Evolutionary conservation across 2,113 vertebrate genomes (phyloP).

Genomic region (Colius striatus): DNA sequence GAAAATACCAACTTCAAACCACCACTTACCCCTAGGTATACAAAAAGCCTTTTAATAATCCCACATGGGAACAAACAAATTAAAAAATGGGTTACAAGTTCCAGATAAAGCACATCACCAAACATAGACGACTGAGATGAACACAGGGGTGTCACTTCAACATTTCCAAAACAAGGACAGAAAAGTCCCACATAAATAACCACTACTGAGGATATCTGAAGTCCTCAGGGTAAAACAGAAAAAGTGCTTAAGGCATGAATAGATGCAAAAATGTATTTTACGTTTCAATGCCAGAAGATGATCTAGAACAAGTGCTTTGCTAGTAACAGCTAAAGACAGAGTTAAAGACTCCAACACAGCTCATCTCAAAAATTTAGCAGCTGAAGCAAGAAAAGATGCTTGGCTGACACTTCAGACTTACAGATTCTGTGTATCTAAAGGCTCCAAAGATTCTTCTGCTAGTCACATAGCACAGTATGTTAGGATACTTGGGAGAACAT

Average conservation of each 20-base stretch:
- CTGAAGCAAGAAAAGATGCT: not conserved
- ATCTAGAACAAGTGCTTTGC: not conserved
- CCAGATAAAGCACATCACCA: not conserved
- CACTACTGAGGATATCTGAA: not conserved
- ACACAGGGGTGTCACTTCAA: not conserved
- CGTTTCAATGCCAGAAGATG: not conserved
- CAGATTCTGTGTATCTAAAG: rapidly evolving
- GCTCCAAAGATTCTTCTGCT: not conserved
- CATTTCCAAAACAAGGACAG: not conserved
- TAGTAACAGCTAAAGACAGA: not conserved
- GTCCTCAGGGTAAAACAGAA: not conserved
- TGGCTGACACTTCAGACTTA: not conserved
- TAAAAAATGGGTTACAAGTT: not conserved
- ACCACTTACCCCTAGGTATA: not conserved
- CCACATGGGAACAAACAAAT: not conserved
- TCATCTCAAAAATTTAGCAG: not conserved
- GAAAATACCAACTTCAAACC: not conserved
- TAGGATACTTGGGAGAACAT: not conserved
- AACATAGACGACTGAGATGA: not conserved
- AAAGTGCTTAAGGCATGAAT: not conserved
- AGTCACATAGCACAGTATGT: not conserved
- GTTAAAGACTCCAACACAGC: not conserved
- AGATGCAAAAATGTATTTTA: not conserved
- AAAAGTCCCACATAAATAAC: not conserved
- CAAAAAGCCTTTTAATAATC: not conserved